Conservation (phyloP, 2,888 invertebrate genomes). For the Cheilosia pagana region DNA sequence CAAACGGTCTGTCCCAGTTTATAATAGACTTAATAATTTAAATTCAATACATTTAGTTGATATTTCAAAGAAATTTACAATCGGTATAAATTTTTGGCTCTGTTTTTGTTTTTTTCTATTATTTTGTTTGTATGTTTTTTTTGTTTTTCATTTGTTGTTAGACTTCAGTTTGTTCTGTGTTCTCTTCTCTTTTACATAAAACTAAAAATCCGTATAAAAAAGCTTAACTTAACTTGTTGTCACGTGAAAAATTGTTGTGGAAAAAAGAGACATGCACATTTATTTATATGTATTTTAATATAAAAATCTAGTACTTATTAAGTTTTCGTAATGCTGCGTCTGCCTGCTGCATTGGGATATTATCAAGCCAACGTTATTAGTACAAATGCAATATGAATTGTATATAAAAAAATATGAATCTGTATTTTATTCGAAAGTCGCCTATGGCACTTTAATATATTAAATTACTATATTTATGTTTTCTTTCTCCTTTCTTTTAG, state of each 20-base stretch:
- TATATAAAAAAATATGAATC: conserved; percentile 75
- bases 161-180: conserved; percentile 14
- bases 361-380: conserved; percentile 67
- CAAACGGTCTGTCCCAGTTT: conserved; percentile 19
- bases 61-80: conserved; percentile 72
- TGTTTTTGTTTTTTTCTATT: conserved; percentile 21
- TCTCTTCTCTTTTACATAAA: conserved; percentile 31
- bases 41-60: conserved; percentile 66
- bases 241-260: conserved; percentile 52
- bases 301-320: conserved; percentile 70
- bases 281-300: conserved; percentile 61
- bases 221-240: conserved; percentile 69
- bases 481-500: conserved; percentile 12
- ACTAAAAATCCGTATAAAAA: conserved; percentile 63
- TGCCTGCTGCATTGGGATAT: conserved; percentile 57
- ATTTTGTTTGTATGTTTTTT: conserved; percentile 13
- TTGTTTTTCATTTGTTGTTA: conserved; percentile 29
- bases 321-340: conserved; percentile 59
- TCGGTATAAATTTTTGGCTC: conserved; percentile 64
- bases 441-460: conserved; percentile 72
- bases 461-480: conserved; percentile 60
- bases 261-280: conserved; percentile 69
- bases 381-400: conserved; percentile 74
- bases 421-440: conserved; percentile 69
- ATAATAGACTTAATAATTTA: conserved; percentile 70